phyloP scores from a whole-genome alignment of 2,888 invertebrate genomes.

The Brachypalpus laphriformis region DNA sequence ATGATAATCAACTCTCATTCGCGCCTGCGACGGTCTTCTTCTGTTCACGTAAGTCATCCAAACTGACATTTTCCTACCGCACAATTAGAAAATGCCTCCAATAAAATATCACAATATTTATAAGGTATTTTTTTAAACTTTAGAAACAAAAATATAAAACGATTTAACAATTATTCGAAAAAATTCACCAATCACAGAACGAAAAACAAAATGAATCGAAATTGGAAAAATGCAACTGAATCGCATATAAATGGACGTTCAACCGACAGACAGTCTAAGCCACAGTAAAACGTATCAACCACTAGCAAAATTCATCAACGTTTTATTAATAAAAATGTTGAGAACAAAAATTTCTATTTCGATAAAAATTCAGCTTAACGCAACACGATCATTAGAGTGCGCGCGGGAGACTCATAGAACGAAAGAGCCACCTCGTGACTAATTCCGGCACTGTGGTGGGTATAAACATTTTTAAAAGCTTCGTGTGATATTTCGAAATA shows the following conservation, averaged over 20 bases:
- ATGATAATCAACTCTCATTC: conserved; percentile 82
- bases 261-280: conserved; percentile 26
- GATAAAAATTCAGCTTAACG: conserved; percentile 48
- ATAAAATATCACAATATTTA: conserved; percentile 18
- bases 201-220: conserved; percentile 14
- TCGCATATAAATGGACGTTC: conserved; percentile 2
- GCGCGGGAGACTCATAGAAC: conserved; percentile 47
- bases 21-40: conserved; percentile 76
- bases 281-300: conserved; percentile 60
- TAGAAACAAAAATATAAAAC: conserved; percentile 26
- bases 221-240: conserved; percentile 23
- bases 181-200: conserved; percentile 20
- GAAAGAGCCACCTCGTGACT: conserved; percentile 51
- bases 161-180: not conserved
- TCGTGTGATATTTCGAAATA: conserved; percentile 43
- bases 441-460: conserved; percentile 43
- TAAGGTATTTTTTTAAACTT: conserved; percentile 2
- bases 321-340: conserved; percentile 54
- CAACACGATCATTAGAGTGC: conserved; percentile 37
- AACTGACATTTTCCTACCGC: conserved; percentile 83
- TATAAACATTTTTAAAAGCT: conserved; percentile 26
- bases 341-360: conserved; percentile 53
- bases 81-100: conserved; percentile 9
- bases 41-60: conserved; percentile 85
- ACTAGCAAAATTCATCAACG: conserved; percentile 64